Evolutionary conservation across 2,888 invertebrate species (phyloP).

Genomic region (Hololepta plana): DNA sequence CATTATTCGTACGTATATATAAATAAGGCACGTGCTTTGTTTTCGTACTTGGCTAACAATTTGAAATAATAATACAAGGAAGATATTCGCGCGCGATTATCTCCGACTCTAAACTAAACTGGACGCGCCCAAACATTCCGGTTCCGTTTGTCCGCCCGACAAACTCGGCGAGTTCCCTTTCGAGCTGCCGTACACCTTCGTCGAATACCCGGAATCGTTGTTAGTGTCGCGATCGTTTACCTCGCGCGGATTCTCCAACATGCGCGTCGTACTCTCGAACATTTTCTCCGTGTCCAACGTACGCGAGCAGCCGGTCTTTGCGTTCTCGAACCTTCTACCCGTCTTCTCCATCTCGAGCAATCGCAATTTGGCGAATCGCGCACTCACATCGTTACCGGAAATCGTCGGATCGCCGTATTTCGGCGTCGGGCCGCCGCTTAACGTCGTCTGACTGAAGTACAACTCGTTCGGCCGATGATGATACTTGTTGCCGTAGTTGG

Average conservation of each 20-base stretch:
- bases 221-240: slow-evolving; percentile 44
- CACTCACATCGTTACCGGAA: slow-evolving; percentile 16
- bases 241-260: slow-evolving; percentile 21
- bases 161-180: slow-evolving; percentile 62
- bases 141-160: slow-evolving; percentile 31
- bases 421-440: slow-evolving; percentile 5
- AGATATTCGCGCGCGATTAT: not conserved
- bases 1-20: too few species aligned
- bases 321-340: slow-evolving; percentile 16
- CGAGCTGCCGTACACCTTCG: slow-evolving; percentile 61
- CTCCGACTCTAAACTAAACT: slow-evolving; percentile 37
- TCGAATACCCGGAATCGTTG: slow-evolving; percentile 75
- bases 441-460: not conserved
- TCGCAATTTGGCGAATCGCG: slow-evolving; percentile 22
- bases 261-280: slow-evolving; percentile 19
- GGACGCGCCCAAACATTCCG: slow-evolving; percentile 34
- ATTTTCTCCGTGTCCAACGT: slow-evolving; percentile 19
- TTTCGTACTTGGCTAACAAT: too few species aligned
- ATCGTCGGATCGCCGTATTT: slow-evolving; percentile 13
- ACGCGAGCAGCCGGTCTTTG: slow-evolving; percentile 15
- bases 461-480: not conserved
- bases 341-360: slow-evolving; percentile 18
- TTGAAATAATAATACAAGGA: too few species aligned
- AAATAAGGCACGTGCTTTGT: too few species aligned
- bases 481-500: slow-evolving; percentile 2